These are phyloP conservation scores for Ditylenchus dipsaci DNA, from an alignment of 1,140 invertebrate genomes.

Conservation along the genomic window DNA sequence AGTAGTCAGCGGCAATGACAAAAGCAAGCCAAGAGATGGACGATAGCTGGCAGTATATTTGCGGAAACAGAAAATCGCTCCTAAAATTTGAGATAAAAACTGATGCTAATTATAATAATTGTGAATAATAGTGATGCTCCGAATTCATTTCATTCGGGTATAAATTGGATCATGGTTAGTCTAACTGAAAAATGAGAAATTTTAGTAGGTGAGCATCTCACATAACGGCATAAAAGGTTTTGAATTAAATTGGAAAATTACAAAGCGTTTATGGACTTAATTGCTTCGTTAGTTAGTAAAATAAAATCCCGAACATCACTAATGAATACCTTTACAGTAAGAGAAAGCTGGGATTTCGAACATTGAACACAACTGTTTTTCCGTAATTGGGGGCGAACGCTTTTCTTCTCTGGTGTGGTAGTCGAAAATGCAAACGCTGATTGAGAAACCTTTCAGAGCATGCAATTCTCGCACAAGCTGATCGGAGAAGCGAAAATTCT, in stretches of 20 bases:
- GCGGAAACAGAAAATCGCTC: constrained; percentile 14
- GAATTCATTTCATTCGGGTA: too few relatives aligned
- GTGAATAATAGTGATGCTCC: constrained; percentile 1
- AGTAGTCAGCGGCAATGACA: constrained; percentile 9
- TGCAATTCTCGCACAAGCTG: constrained; percentile 1
- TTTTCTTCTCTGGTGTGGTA: constrained; percentile 7
- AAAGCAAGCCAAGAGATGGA: not conserved
- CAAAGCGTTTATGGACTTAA: too few relatives aligned
- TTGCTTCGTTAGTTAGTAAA: too few relatives aligned
- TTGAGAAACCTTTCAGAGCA: constrained; percentile 4
- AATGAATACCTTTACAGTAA: too few relatives aligned
- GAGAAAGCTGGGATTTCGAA: too few relatives aligned
- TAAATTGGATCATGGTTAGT: too few relatives aligned
- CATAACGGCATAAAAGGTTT: too few relatives aligned
- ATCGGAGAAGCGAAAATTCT: constrained; percentile 10
- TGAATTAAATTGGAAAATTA: too few relatives aligned
- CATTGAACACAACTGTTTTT: too few relatives aligned
- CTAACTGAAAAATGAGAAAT: too few relatives aligned
- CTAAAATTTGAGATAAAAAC: not conserved
- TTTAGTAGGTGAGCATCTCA: too few relatives aligned
- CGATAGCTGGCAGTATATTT: constrained; percentile 1
- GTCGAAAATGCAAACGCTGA: constrained; percentile 10
- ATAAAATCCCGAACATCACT: too few relatives aligned
- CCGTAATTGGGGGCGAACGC: not conserved
- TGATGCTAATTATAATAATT: constrained; percentile 6